These are phyloP conservation scores for Melanotaenia maccullochi DNA, from an alignment of 2,797 vertebrate species.

Conservation along the genomic window DNA sequence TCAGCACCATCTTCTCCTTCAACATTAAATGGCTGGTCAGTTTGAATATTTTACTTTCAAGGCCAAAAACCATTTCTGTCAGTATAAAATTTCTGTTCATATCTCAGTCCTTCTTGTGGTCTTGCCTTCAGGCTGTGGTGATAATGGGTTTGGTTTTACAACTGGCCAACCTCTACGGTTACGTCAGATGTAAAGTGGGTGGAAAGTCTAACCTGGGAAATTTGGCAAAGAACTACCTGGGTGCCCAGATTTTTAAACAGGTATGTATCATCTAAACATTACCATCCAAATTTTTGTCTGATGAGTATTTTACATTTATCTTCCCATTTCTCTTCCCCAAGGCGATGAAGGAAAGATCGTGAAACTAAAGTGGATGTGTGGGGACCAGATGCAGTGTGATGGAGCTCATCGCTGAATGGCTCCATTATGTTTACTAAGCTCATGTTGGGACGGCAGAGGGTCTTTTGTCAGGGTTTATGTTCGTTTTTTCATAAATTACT, in stretches of 20 bases:
- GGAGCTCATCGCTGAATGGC: background rate
- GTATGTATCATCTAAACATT: slow-evolving; percentile 66
- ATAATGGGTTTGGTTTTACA: slow-evolving; percentile 92
- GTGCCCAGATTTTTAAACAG: slow-evolving; percentile 88
- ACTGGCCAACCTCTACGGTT: slow-evolving; percentile 93
- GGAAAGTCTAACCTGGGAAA: slow-evolving; percentile 86
- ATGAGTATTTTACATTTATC: background rate
- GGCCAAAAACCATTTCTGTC: background rate
- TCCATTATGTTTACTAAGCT: slow-evolving; percentile 8
- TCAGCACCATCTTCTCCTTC: slow-evolving; percentile 90
- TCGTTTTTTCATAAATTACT: background rate
- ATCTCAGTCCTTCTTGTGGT: background rate
- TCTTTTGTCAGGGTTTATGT: slow-evolving; percentile 16
- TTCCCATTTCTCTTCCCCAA: slow-evolving; percentile 36
- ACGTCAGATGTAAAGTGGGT: slow-evolving; percentile 91
- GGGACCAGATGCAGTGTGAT: background rate
- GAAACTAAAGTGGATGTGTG: slow-evolving; percentile 29
- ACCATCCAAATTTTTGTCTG: background rate
- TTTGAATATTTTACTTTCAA: slow-evolving; percentile 31
- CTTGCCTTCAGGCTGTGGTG: slow-evolving; percentile 85
- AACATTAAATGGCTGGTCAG: slow-evolving; percentile 96
- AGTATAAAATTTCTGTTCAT: background rate
- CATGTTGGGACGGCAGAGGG: slow-evolving; percentile 10
- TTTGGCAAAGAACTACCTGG: slow-evolving; percentile 88
- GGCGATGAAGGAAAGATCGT: slow-evolving; percentile 67